Base-by-base conservation (phyloP, 2,888 invertebrate species). In the Scrobipalpa atriplicella region DNA sequence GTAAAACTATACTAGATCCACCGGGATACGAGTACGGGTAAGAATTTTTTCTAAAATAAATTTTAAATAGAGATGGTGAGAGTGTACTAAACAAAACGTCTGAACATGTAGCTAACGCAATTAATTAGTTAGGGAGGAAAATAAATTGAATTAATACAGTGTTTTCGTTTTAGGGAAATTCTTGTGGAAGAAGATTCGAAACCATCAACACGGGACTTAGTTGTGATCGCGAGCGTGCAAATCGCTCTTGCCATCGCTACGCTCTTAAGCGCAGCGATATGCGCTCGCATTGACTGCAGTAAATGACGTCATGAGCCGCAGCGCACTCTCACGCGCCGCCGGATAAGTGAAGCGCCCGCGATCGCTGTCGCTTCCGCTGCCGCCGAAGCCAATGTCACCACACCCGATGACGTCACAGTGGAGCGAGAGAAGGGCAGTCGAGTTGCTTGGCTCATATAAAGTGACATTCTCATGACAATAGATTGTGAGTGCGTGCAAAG, bases 401-500 rank as follows among this genome's bases (percentile, higher is more conserved):
- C 86, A 60, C 81, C 87, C 70, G 84, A 85, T 18, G 79, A 80
- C 64, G 74, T 79, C 41, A 74, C 75, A 36, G 78, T 75, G 3
- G 89, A 90, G 72, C 78, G 83, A 63, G 94, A 94, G 65, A 89
- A 93, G 70, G 89, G 92, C 38, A 92, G 93, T 10, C 85, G 94
- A 39, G 94, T 94, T 8, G 94, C 94, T 36, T 94, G 94, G 94
- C 89, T 94, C 68, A 93, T 94, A 78, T 94, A 93, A 91, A 80
- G 47, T 68, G 66, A 64, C 63, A 61, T 41, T 39, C 61, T 61
- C 61, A 16, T 41, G 29, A 60, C 60, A 0, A 60, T 61, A 19
- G 18, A 41, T 38, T 61, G 61, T 18, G 61, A 58, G 29, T 61
- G 39, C 61, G 61, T 61, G 61, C 39, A n/a, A 61, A 60, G 60